phyloP scores from a whole-genome alignment of 2,113 vertebrate genomes.

The Myotis davidii region DNA sequence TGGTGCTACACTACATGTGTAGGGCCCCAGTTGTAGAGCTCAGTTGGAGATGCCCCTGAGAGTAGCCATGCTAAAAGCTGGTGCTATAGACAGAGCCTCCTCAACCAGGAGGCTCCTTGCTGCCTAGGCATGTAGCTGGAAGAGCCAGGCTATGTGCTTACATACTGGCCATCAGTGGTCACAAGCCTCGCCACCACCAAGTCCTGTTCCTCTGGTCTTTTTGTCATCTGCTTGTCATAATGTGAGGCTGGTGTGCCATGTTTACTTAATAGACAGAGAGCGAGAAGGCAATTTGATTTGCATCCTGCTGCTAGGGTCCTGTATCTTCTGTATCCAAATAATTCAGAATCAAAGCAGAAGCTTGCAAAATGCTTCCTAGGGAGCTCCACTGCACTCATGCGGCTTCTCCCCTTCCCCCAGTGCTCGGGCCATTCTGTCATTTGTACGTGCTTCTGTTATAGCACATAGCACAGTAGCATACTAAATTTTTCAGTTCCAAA shows the following conservation, averaged over 20 bases:
- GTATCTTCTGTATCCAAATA: conserved; percentile 21
- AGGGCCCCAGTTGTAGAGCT: neutral
- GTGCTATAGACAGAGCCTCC: neutral
- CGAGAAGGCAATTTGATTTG: conserved; percentile 28
- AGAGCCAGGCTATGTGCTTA: neutral
- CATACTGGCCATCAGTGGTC: neutral
- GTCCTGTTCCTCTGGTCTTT: neutral
- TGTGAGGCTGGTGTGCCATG: neutral
- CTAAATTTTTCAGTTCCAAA: conserved; percentile 23
- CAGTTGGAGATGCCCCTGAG: neutral
- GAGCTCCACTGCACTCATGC: neutral
- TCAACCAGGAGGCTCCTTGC: neutral
- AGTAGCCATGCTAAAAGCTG: neutral
- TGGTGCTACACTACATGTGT: neutral
- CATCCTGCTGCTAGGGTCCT: neutral
- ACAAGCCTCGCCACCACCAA: neutral
- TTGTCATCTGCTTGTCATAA: neutral
- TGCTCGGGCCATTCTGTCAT: neutral
- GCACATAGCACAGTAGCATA: neutral
- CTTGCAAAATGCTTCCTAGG: conserved; percentile 39
- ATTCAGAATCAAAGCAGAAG: conserved; percentile 49
- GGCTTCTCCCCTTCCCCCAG: neutral
- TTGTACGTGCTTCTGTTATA: neutral
- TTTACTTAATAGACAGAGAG: neutral
- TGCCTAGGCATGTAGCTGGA: neutral